phyloP scores from a whole-genome alignment of 2,888 invertebrate genomes.

The Drosophila prolongata region DNA sequence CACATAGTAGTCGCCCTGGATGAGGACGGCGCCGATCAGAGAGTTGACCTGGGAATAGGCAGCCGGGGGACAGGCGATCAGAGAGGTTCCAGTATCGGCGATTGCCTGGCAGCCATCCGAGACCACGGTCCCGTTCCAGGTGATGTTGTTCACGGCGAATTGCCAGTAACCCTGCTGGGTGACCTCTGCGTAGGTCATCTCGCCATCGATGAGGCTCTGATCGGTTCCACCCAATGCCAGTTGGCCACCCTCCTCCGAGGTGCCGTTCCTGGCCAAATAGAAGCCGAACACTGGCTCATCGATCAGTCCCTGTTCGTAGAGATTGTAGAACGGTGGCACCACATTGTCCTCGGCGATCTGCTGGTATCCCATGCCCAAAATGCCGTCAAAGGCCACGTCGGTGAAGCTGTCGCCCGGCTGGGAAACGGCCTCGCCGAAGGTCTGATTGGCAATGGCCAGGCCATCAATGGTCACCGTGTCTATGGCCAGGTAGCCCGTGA shows the following conservation, averaged over 20 bases:
- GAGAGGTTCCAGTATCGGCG: slow-evolving; percentile 97
- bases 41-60: slow-evolving; percentile 91
- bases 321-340: slow-evolving; percentile 95
- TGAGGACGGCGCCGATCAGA: slow-evolving; percentile 89
- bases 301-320: slow-evolving; percentile 91
- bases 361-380: slow-evolving; percentile 95
- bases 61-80: slow-evolving; percentile 88
- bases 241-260: slow-evolving; percentile 91
- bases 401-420: slow-evolving; percentile 97
- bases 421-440: slow-evolving; percentile 96
- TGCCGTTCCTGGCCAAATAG: slow-evolving; percentile 92
- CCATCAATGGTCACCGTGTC: slow-evolving; percentile 91
- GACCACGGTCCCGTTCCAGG: slow-evolving; percentile 86
- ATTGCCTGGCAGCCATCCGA: slow-evolving; percentile 94
- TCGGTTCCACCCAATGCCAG: slow-evolving; percentile 96
- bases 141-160: slow-evolving; percentile 92
- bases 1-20: slow-evolving; percentile 85
- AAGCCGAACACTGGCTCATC: slow-evolving; percentile 94
- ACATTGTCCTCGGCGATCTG: slow-evolving; percentile 95
- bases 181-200: slow-evolving; percentile 89
- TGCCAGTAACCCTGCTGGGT: slow-evolving; percentile 97
- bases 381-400: slow-evolving; percentile 98
- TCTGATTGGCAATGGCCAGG: slow-evolving; percentile 89
- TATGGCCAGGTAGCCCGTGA: slow-evolving; percentile 96
- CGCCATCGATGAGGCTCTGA: slow-evolving; percentile 90